Evolutionary conservation across 2,797 vertebrate species (phyloP).

Genomic region (Mergus octosetaceus): DNA sequence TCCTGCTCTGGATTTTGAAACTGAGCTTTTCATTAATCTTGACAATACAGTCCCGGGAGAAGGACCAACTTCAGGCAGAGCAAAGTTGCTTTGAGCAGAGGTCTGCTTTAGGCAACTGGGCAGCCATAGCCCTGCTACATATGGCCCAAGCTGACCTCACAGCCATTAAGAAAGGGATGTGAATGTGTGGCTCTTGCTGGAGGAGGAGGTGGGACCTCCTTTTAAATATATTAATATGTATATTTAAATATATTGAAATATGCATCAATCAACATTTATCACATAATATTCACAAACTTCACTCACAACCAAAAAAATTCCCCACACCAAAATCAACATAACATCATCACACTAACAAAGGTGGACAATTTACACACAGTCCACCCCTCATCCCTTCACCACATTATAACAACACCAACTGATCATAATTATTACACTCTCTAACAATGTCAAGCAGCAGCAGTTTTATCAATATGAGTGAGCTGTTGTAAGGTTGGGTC

Average conservation of each 20-base stretch:
- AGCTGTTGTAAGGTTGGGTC: background rate
- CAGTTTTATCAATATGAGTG: background rate
- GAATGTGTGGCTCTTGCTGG: background rate
- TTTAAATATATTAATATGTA: background rate
- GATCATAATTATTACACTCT: background rate
- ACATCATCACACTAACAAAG: background rate
- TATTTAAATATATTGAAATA: background rate
- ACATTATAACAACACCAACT: background rate
- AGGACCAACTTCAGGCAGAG: background rate
- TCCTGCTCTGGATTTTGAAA: background rate
- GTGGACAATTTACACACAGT: background rate
- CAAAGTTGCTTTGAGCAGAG: background rate
- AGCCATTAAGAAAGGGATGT: background rate
- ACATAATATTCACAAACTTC: background rate
- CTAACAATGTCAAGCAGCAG: background rate
- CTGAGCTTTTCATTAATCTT: background rate
- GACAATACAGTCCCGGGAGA: background rate
- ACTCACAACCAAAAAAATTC: background rate
- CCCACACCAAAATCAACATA: too few relatives aligned
- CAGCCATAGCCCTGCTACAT: background rate
- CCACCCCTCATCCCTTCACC: background rate
- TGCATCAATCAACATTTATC: background rate
- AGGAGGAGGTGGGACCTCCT: background rate
- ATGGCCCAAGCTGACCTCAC: fast-evolving
- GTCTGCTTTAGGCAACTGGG: background rate